These are phyloP conservation scores for Scyliorhinus canicula DNA, from an alignment of 2,797 vertebrate genomes.

Conservation along the genomic window DNA sequence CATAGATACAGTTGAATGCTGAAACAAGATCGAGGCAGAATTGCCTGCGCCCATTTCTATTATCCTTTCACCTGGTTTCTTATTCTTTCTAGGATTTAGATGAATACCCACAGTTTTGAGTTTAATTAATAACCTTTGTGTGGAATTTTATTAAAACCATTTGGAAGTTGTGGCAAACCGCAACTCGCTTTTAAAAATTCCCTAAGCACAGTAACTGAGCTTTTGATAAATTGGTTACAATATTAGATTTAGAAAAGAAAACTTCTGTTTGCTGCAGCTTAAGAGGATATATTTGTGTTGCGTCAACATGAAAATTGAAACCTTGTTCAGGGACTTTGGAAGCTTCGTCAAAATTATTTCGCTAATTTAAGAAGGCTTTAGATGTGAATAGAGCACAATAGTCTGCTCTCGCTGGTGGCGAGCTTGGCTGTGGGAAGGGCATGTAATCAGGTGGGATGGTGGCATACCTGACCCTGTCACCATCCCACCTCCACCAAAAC, in stretches of 20 bases:
- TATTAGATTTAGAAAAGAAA: background rate
- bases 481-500: too few relatives aligned
- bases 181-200: background rate
- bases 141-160: background rate
- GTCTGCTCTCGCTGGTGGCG: too few relatives aligned
- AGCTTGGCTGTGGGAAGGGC: too few relatives aligned
- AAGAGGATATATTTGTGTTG: background rate
- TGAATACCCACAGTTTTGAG: constrained; percentile 3
- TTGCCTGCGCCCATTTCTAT: background rate
- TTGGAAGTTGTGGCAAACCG: background rate
- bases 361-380: background rate
- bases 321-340: background rate
- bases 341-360: background rate
- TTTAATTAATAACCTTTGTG: constrained; percentile 25
- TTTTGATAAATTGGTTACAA: constrained; percentile 12
- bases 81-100: background rate
- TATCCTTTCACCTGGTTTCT: background rate
- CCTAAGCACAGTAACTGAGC: background rate
- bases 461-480: too few relatives aligned
- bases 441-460: too few relatives aligned
- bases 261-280: background rate
- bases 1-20: background rate
- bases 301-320: background rate
- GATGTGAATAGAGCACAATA: background rate
- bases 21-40: background rate